Percentiles rank a stretch among this genome's conserved stretches.
These are phyloP conservation scores for Tetanocera ferruginea DNA, from an alignment of 2,888 invertebrate species.

Conservation along the genomic window DNA sequence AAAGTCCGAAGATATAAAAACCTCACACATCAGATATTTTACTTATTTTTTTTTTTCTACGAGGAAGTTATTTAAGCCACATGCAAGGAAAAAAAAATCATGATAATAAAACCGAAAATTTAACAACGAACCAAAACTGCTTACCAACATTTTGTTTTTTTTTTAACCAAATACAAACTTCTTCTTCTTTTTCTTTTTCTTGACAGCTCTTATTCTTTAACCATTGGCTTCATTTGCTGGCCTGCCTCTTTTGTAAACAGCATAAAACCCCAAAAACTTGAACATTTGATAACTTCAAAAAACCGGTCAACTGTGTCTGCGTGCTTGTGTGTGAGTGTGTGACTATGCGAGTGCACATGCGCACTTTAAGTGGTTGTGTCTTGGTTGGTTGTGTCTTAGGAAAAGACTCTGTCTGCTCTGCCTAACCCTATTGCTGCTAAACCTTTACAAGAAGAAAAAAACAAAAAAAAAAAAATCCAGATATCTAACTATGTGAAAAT, in stretches of 20 bases:
- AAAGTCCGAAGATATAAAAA: constrained; percentile 5
- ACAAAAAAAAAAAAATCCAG: constrained; percentile 11
- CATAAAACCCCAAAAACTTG: constrained; percentile 24
- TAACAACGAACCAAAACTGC: constrained; percentile 7
- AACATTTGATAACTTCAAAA: constrained; percentile 38
- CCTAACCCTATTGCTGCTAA: neutral
- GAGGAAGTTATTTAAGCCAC: constrained; percentile 15
- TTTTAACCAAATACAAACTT: neutral
- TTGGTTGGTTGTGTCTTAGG: neutral
- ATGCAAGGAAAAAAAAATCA: neutral
- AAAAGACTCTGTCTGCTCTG: neutral
- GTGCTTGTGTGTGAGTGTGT: constrained; percentile 1
- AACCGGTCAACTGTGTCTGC: constrained; percentile 38
- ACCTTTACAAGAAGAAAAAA: constrained; percentile 18
- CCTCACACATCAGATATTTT: neutral
- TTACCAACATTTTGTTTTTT: neutral
- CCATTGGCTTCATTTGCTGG: neutral
- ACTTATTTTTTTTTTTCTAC: neutral
- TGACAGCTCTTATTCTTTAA: neutral
- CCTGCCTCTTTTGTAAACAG: neutral
- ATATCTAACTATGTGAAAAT: constrained; percentile 6
- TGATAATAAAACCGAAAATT: constrained; percentile 11
- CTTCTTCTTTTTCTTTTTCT: neutral
- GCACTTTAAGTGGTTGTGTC: constrained; percentile 10
- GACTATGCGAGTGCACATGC: constrained; percentile 1